Evolutionary conservation across 2,797 vertebrate genomes (phyloP).

Genomic region (Oreortyx pictus): DNA sequence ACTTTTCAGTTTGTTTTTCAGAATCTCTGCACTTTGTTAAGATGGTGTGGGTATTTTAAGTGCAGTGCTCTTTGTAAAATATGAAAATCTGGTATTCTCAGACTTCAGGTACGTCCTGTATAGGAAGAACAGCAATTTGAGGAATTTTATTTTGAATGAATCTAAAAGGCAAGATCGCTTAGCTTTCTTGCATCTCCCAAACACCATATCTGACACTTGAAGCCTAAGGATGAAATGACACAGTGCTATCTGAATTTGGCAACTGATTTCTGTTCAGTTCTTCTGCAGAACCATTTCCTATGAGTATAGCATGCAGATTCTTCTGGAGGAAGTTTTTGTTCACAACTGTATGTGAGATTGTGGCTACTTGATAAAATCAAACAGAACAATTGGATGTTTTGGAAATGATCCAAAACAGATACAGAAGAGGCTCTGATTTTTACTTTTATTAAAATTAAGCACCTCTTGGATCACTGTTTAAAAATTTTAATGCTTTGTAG

Average conservation of each 20-base stretch:
- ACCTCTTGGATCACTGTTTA: neutral
- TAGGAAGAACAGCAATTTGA: neutral
- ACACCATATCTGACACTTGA: neutral
- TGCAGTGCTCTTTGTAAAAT: neutral
- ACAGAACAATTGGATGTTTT: neutral
- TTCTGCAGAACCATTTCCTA: neutral
- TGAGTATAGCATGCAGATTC: accelerated
- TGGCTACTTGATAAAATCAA: neutral
- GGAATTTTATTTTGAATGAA: neutral
- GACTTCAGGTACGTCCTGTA: neutral
- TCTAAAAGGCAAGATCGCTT: neutral
- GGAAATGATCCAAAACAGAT: neutral
- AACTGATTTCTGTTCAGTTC: neutral
- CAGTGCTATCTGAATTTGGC: neutral
- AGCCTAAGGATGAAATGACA: neutral
- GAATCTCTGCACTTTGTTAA: neutral
- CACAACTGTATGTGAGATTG: neutral
- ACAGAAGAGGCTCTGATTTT: neutral
- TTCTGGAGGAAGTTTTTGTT: neutral
- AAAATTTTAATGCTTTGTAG: neutral
- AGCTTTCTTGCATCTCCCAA: neutral
- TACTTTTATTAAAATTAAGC: neutral
- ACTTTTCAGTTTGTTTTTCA: neutral
- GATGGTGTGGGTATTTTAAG: neutral
- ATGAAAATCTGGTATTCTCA: neutral